phyloP scores from a whole-genome alignment of 2,797 vertebrate species.

The Neosilurus hyrtlii region DNA sequence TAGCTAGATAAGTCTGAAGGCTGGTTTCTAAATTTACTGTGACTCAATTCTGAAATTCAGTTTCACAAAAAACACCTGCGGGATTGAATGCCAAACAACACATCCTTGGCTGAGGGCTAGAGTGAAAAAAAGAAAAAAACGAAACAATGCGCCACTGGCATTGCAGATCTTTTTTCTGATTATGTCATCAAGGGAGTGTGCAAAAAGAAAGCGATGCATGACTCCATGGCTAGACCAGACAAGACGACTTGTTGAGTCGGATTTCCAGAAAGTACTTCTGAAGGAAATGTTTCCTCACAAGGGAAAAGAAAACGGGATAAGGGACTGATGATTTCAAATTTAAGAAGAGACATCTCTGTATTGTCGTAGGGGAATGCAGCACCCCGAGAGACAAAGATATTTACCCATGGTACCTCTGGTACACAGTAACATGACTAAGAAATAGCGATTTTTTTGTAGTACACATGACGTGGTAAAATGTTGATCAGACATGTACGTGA shows the following conservation, averaged over 20 bases:
- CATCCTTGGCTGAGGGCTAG: not conserved
- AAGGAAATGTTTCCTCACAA: not conserved
- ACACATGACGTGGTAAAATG: not conserved
- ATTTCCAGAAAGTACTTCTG: not conserved
- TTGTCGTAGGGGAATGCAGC: not conserved
- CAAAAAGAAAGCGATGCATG: not conserved
- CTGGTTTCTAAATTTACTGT: not conserved
- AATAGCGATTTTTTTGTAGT: not conserved
- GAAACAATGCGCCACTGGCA: no score
- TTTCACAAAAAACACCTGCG: not conserved
- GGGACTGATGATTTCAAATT: not conserved
- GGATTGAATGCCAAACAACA: not conserved
- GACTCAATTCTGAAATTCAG: not conserved
- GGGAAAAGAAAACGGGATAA: not conserved
- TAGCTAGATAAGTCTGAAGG: not conserved
- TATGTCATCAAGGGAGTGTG: not conserved
- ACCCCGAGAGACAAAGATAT: not conserved
- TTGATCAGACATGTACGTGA: not conserved
- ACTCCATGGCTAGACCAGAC: constrained; percentile 15
- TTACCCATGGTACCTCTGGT: not conserved
- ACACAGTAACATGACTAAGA: not conserved
- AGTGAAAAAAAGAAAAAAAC: not conserved
- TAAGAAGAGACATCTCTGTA: not conserved
- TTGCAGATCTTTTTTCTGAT: not conserved
- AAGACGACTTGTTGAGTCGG: not conserved